These are phyloP conservation scores for Eulemur albifrons DNA, from an alignment of 2,797 vertebrate species.

Conservation along the genomic window DNA sequence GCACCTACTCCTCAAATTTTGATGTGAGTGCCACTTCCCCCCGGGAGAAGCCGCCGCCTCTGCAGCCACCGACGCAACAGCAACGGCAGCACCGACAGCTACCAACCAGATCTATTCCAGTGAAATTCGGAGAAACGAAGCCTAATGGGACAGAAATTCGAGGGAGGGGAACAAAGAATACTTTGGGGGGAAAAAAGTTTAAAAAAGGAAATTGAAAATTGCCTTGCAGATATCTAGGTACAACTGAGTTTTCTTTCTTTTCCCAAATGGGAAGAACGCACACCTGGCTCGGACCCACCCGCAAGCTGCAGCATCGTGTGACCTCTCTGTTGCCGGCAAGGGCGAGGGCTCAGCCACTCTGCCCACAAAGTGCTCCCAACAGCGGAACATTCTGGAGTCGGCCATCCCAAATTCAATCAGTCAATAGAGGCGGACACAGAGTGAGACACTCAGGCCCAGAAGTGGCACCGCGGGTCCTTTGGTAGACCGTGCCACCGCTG, in stretches of 20 bases:
- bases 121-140: constrained; percentile 78
- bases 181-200: constrained; percentile 56
- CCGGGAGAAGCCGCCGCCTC: constrained; percentile 62
- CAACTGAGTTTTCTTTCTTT: constrained; percentile 75
- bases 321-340: constrained; percentile 34
- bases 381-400: constrained; percentile 44
- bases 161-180: constrained; percentile 81
- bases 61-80: neutral
- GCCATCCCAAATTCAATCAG: constrained; percentile 35
- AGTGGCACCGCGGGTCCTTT: constrained; percentile 31
- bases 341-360: constrained; percentile 35
- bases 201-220: constrained; percentile 74
- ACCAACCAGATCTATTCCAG: constrained; percentile 58
- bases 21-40: constrained; percentile 84
- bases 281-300: constrained; percentile 53
- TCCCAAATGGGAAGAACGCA: neutral
- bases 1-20: constrained; percentile 91
- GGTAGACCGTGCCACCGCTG: constrained; percentile 70
- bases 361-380: constrained; percentile 34
- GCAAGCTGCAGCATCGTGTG: neutral
- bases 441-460: neutral
- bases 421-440: constrained; percentile 21
- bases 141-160: constrained; percentile 81
- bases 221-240: constrained; percentile 79
- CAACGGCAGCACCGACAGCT: constrained; percentile 48